Conservation (phyloP, 2,113 vertebrate species). For the Apteryx owenii region DNA sequence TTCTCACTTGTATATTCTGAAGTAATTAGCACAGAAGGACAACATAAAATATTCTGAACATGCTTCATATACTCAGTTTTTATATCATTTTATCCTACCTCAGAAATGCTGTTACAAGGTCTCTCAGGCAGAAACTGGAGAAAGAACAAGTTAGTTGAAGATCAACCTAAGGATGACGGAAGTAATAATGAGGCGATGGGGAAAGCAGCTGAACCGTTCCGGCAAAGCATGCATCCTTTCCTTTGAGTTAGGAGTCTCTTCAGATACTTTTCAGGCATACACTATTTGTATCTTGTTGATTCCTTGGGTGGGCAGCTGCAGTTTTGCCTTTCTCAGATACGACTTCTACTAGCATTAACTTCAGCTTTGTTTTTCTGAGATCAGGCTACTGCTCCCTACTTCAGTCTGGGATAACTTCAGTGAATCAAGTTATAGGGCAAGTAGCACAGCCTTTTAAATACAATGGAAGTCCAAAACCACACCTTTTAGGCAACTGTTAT, state of each 20-base stretch:
- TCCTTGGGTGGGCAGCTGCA: neutral
- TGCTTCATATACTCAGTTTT: neutral
- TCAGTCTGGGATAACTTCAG: neutral
- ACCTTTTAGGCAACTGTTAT: neutral
- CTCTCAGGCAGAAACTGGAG: neutral
- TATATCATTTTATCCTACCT: neutral
- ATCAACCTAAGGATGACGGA: neutral
- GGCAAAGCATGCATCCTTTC: neutral
- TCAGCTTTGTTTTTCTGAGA: neutral
- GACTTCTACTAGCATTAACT: neutral
- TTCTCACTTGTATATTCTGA: neutral
- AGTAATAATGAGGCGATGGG: neutral
- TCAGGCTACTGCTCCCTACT: neutral
- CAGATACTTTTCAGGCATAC: neutral
- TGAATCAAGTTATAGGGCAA: neutral
- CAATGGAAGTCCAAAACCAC: neutral
- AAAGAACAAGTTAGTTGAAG: neutral
- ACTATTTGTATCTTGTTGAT: neutral
- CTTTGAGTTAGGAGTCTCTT: neutral
- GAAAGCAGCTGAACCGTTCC: neutral
- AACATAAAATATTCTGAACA: neutral
- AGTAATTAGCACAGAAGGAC: neutral
- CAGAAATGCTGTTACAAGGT: neutral
- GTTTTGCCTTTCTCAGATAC: neutral
- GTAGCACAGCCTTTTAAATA: neutral